These are phyloP conservation scores for Chironomus tentans DNA, from an alignment of 2,888 invertebrate species.

Conservation along the genomic window DNA sequence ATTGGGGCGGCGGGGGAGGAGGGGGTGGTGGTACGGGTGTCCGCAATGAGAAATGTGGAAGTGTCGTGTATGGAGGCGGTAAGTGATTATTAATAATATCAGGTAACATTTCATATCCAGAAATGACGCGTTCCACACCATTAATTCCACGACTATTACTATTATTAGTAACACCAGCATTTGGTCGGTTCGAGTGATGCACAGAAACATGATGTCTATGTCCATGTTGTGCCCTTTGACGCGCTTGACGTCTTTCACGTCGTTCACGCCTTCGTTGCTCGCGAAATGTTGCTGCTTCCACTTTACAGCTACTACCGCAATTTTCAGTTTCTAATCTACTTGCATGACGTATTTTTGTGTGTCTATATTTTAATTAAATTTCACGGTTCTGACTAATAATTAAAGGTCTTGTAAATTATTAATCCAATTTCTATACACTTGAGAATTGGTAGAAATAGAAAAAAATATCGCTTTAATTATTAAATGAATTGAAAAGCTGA, in stretches of 20 bases:
- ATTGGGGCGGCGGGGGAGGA: not conserved
- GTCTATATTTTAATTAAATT: too few relatives aligned
- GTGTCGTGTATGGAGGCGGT: slow-evolving; percentile 13
- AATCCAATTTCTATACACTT: too few relatives aligned
- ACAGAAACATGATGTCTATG: slow-evolving; percentile 1
- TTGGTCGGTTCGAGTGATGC: not conserved
- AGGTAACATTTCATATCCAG: slow-evolving; percentile 8
- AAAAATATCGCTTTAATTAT: too few relatives aligned
- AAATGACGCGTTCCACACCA: slow-evolving; percentile 5
- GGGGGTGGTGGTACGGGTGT: not conserved
- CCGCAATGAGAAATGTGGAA: not conserved
- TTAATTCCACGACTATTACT: not conserved
- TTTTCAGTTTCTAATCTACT: not conserved
- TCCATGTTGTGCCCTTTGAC: not conserved
- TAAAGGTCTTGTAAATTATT: too few relatives aligned
- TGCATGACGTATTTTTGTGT: too few relatives aligned
- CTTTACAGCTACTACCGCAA: not conserved
- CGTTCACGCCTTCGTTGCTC: slow-evolving; percentile 18
- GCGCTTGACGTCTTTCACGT: slow-evolving; percentile 13
- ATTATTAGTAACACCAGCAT: not conserved
- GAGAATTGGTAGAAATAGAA: too few relatives aligned
- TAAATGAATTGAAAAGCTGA: too few relatives aligned
- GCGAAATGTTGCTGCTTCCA: not conserved
- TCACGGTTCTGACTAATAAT: too few relatives aligned
- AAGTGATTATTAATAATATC: slow-evolving; percentile 20